phyloP scores from a whole-genome alignment of 2,888 invertebrate genomes.

The Heliconius hortense region DNA sequence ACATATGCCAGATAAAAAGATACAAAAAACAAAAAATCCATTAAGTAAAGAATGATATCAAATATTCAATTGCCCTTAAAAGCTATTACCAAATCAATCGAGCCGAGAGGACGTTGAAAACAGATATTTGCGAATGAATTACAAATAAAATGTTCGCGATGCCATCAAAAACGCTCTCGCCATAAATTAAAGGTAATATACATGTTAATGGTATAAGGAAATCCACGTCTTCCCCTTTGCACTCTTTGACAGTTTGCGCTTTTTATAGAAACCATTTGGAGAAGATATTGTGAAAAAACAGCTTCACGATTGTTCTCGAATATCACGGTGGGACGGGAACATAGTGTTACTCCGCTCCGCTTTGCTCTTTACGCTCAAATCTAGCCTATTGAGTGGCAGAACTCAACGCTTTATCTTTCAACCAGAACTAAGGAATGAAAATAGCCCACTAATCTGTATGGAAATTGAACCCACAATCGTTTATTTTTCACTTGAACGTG shows the following conservation, averaged over 20 bases:
- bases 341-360: no score
- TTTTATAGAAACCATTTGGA: conserved; percentile 43
- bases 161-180: conserved; percentile 64
- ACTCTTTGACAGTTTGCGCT: conserved; percentile 48
- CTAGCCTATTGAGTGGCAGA: no score
- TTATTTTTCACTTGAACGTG: no score
- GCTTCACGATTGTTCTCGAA: no score
- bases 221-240: conserved; percentile 70
- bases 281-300: conserved; percentile 41
- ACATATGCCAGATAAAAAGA: no score
- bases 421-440: no score
- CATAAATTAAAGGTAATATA: conserved; percentile 75
- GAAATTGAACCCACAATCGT: no score
- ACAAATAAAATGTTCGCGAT: conserved; percentile 60
- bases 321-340: no score
- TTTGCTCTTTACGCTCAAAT: no score
- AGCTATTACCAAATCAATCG: conserved; percentile 41
- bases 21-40: background rate
- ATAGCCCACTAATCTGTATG: no score
- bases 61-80: conserved; percentile 29
- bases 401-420: no score
- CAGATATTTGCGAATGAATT: conserved; percentile 54
- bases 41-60: background rate
- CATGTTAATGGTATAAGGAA: conserved; percentile 75
- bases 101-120: conserved; percentile 40